Evolutionary conservation across 53 echinoderm and acorn worm genomes (phyloP).

Genomic region (Mesocentrotus franciscanus): DNA sequence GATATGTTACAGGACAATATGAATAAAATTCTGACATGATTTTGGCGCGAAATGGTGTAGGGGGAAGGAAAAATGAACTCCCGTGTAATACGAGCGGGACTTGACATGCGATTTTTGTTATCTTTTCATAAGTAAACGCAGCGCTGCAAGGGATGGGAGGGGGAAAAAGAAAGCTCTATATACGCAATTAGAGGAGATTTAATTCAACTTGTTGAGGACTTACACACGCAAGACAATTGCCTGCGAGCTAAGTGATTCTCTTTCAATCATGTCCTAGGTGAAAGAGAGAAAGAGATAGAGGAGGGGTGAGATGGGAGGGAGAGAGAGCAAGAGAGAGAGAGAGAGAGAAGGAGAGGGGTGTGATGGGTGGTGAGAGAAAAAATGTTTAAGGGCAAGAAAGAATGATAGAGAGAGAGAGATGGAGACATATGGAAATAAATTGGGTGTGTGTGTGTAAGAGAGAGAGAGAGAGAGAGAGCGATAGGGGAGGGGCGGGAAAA

Average conservation of each 20-base stretch:
- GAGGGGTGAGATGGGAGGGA: neutral
- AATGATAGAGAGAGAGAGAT: neutral
- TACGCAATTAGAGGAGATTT: constrained; percentile 53
- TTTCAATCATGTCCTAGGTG: constrained; percentile 40
- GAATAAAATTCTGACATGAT: neutral
- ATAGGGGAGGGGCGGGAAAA: neutral
- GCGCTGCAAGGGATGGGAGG: constrained; percentile 7
- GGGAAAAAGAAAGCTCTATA: constrained; percentile 14
- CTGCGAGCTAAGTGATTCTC: constrained; percentile 56
- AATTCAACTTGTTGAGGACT: constrained; percentile 66
- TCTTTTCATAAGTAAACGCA: constrained; percentile 63
- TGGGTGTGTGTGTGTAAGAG: neutral
- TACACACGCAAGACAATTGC: constrained; percentile 61
- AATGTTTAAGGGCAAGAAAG: too few relatives aligned
- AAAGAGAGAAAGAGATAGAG: neutral
- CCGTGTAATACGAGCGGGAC: constrained; percentile 12
- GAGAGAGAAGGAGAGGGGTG: neutral
- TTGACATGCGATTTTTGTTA: constrained; percentile 62
- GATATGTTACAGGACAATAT: too few relatives aligned
- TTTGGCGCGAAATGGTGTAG: neutral
- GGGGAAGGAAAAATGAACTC: constrained; percentile 1
- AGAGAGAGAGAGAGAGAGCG: constrained; percentile 3
- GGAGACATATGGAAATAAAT: neutral
- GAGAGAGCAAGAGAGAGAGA: neutral
- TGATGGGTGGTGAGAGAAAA: neutral